phyloP scores from a whole-genome alignment of 2,888 invertebrate genomes.

The Melinaea menophilus region DNA sequence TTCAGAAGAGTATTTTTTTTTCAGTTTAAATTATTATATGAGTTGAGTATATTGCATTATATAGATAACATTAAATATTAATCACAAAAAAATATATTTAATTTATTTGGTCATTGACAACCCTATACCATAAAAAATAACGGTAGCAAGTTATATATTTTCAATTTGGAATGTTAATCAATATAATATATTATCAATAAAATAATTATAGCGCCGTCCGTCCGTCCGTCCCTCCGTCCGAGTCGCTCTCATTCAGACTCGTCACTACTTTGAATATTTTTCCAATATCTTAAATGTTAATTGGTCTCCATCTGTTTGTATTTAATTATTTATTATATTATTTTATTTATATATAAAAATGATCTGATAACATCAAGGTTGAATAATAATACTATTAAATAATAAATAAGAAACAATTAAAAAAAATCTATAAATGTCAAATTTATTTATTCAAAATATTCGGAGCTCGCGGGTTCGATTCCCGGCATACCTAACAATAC shows the following conservation, averaged over 20 bases:
- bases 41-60: no score
- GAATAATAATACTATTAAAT: no score
- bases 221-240: background rate
- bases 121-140: conserved; percentile 12
- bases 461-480: no score
- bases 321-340: background rate
- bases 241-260: background rate
- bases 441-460: no score
- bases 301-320: background rate
- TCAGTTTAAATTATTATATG: no score
- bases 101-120: conserved; percentile 1
- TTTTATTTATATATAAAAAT: background rate
- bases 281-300: conserved; percentile 7
- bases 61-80: no score
- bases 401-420: no score
- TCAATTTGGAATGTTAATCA: conserved; percentile 10
- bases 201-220: background rate
- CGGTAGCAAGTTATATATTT: conserved; percentile 22
- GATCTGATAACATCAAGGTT: background rate
- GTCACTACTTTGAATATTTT: background rate
- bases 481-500: no score
- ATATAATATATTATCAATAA: conserved; percentile 6
- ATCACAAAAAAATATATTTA: background rate
- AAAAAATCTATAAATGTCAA: no score
- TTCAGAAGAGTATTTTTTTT: no score